Conservation (phyloP, 1,140 invertebrate species). For the Drosophila serrata region DNA sequence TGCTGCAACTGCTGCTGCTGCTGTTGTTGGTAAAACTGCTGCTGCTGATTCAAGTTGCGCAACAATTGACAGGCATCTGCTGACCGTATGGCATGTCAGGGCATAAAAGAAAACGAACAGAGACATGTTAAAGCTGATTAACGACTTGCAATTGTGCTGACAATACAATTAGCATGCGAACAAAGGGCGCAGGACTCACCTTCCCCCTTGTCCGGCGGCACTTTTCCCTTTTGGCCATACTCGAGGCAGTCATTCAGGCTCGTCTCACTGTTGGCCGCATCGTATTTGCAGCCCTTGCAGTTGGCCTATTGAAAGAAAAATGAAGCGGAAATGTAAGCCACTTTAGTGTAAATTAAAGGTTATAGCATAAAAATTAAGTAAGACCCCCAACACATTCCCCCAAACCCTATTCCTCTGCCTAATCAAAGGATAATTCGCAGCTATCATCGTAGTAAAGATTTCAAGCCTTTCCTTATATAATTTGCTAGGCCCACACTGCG, state of each 20-base stretch:
- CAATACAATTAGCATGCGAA: constrained; percentile 59
- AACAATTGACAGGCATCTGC: constrained; percentile 84
- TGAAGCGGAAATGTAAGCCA: not conserved
- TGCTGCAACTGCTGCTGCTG: constrained; percentile 52
- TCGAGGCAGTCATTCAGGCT: constrained; percentile 73
- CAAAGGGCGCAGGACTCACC: constrained; percentile 50
- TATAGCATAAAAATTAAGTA: not conserved
- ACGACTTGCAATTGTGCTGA: constrained; percentile 75
- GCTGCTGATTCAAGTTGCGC: constrained; percentile 76
- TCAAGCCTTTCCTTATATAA: not conserved
- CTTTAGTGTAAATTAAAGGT: too few relatives aligned
- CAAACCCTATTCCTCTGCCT: not conserved
- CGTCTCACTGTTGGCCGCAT: constrained; percentile 71
- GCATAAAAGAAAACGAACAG: constrained; percentile 43
- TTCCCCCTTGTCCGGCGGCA: constrained; percentile 62
- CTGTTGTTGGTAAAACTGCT: constrained; percentile 59
- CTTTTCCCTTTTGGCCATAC: constrained; percentile 64
- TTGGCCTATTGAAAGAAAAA: constrained; percentile 35
- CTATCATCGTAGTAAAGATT: not conserved
- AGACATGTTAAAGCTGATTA: constrained; percentile 67
- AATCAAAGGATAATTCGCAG: not conserved
- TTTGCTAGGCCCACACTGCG: constrained; percentile 9
- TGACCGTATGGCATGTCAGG: constrained; percentile 45
- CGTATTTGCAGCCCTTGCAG: constrained; percentile 81
- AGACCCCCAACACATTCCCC: not conserved